These are phyloP conservation scores for Apoda limacodes DNA, from an alignment of 2,888 invertebrate species.

Conservation along the genomic window DNA sequence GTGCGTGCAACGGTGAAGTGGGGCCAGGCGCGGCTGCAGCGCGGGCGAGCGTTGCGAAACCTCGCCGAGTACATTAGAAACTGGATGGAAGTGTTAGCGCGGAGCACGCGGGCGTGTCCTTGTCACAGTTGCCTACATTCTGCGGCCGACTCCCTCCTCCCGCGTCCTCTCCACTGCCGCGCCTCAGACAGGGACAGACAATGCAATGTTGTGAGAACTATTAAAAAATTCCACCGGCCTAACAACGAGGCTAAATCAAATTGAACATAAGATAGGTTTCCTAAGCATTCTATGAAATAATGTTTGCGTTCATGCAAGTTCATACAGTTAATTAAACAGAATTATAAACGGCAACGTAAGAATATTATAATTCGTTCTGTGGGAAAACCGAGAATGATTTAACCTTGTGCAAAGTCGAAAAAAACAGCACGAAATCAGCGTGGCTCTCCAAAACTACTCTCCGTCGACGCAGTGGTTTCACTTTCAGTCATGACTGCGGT, in stretches of 20 bases:
- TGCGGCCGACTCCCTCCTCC: conserved; percentile 49
- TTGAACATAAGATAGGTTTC: too few relatives aligned
- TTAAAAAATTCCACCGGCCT: conserved; percentile 39
- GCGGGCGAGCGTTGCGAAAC: conserved; percentile 52
- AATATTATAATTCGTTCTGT: too few relatives aligned
- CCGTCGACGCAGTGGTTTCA: conserved; percentile 57
- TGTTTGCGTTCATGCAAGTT: too few relatives aligned
- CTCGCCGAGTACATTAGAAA: conserved; percentile 63
- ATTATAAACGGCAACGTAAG: too few relatives aligned
- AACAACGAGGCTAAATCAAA: too few relatives aligned
- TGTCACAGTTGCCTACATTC: conserved; percentile 70
- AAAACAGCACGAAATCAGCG: conserved; percentile 52
- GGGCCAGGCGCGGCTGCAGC: conserved; percentile 35
- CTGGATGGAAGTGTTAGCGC: conserved; percentile 67
- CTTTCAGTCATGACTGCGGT: conserved; percentile 60
- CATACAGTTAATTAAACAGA: too few relatives aligned
- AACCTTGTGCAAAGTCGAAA: too few relatives aligned
- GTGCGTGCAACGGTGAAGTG: conserved; percentile 48
- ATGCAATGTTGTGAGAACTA: conserved; percentile 50
- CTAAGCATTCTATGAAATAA: too few relatives aligned
- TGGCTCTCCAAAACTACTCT: conserved; percentile 48
- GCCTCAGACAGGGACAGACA: conserved; percentile 52
- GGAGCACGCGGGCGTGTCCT: conserved; percentile 68
- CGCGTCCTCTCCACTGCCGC: conserved; percentile 35
- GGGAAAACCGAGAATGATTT: too few relatives aligned